These are phyloP conservation scores for Myiothlypis coronata DNA, from an alignment of 2,797 vertebrate species.

Conservation along the genomic window DNA sequence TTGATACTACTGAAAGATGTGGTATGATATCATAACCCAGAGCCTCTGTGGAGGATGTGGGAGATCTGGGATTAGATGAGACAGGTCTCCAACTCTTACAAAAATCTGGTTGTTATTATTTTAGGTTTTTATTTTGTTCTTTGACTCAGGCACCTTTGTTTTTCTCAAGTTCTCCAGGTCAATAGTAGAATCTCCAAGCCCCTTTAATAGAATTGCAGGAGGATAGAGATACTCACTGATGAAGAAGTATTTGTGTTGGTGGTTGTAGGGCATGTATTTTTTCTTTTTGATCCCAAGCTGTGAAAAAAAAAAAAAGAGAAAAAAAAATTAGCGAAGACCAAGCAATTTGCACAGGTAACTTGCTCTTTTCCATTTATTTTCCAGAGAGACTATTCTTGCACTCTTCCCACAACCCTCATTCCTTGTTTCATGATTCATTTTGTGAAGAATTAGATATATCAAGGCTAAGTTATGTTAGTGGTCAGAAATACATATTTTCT, in stretches of 20 bases:
- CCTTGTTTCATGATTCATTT: neutral
- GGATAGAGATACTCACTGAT: slow-evolving; percentile 74
- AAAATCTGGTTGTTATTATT: neutral
- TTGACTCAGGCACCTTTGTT: neutral
- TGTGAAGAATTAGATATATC: neutral
- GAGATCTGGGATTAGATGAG: neutral
- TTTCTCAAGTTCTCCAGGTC: neutral
- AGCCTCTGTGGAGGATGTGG: neutral
- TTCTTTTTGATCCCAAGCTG: slow-evolving; percentile 82
- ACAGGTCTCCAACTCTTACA: neutral
- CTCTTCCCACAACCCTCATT: neutral
- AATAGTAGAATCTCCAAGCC: neutral
- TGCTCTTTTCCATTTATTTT: neutral
- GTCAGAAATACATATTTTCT: neutral
- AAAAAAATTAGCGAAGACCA: neutral
- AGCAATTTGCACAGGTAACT: neutral
- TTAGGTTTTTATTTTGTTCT: neutral
- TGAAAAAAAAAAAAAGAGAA: neutral
- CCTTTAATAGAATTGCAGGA: neutral
- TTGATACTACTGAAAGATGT: neutral
- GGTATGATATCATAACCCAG: neutral
- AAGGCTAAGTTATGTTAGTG: neutral
- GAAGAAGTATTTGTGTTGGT: slow-evolving; percentile 85
- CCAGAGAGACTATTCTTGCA: neutral
- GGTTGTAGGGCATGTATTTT: slow-evolving; percentile 83